Base-by-base conservation (phyloP, 2,888 invertebrate species). In the Eueremaeus valkanovi region DNA sequence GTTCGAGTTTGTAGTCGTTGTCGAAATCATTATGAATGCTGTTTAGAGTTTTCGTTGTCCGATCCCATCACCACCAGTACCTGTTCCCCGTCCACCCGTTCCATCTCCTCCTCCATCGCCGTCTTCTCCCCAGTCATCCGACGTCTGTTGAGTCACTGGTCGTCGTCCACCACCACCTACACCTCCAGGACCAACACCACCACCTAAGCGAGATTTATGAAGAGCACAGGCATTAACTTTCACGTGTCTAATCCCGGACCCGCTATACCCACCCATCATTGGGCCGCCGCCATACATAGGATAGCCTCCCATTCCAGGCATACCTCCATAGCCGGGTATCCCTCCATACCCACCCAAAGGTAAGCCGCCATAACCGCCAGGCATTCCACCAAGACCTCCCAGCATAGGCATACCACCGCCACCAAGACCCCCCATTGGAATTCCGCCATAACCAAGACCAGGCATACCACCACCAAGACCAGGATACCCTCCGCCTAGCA, bases 341-440 rank as follows among this genome's bases (percentile, higher is more conserved):
- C 66, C 63, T 63, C 66, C 68, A 68, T 40, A 42, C 3, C 68
- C 68, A 42, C 31, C 33, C 16, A 27, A 21, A 27, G 24, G 24
- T 33, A 33, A 63, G 27, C 68, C 68, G 18, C 68, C 68, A 42
- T 27, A 36, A 8, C 68, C 68, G 24, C 42, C 42, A 61, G 18
- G 16, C 55, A 55, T 55, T 55, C 63, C 63, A 18, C 63, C 63
- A 33, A 3, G n/a, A 33, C 63, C 33, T 8, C 33, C 31, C 3
- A 27, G 5, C 33, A 63, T 6, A 13, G 29, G 29, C 18, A 27
- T 6, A 63, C 31, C 63, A 18, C 31, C 31, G 33, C 63, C 33
- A 24, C 55, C 55, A 3, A 24, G 5, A 3, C 27, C 24, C 11
- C 55, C 24, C 27, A 55, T 55, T 11, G 33, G 63, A 16, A 61